phyloP scores from a whole-genome alignment of 2,113 vertebrate genomes.

The Phoenicopterus ruber region DNA sequence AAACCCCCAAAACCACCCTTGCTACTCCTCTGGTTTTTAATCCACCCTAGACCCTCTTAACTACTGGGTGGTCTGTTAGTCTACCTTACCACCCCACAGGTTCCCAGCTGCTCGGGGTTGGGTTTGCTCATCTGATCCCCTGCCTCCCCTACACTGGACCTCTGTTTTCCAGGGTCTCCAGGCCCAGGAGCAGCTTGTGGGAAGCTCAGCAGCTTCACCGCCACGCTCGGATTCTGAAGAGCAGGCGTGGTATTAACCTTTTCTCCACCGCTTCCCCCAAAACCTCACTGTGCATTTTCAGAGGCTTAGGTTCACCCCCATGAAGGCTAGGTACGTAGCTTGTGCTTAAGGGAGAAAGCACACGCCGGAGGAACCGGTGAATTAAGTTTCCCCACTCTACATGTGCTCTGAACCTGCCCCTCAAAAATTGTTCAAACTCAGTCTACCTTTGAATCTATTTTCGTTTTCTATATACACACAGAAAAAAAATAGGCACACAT shows the following conservation, averaged over 20 bases:
- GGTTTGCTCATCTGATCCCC: neutral
- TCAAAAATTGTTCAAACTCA: neutral
- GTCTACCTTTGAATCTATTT: conserved; percentile 18
- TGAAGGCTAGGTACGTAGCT: neutral
- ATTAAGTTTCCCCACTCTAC: neutral
- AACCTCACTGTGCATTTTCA: neutral
- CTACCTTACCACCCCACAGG: neutral
- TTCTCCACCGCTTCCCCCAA: neutral
- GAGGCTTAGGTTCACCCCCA: neutral
- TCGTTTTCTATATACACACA: neutral
- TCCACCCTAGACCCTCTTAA: neutral
- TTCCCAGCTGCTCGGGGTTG: neutral
- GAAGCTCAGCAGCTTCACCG: neutral
- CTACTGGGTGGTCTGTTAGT: neutral
- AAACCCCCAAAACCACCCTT: neutral
- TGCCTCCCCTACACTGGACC: neutral
- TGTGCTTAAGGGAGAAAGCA: neutral
- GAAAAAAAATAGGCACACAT: neutral
- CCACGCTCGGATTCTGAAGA: neutral
- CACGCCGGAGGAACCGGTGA: neutral
- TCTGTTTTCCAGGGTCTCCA: neutral
- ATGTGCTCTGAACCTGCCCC: neutral
- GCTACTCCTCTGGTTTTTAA: neutral
- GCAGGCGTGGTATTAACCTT: neutral
- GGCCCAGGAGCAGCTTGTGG: neutral